Evolutionary conservation across 2,888 invertebrate genomes (phyloP).

Genomic region (Hypomecis punctinalis): DNA sequence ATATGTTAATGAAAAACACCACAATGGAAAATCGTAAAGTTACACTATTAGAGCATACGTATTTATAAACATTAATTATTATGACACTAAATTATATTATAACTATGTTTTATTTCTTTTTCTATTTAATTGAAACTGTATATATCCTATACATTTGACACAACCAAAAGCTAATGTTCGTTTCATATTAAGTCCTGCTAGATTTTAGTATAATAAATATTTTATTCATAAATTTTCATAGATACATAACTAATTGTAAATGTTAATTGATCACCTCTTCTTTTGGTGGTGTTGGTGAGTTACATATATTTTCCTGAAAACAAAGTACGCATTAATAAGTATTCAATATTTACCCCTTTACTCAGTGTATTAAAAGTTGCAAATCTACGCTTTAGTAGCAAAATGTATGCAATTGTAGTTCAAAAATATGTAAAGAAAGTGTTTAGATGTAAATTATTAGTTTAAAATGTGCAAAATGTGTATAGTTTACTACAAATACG

Average conservation of each 20-base stretch:
- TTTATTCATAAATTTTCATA: constrained; percentile 34
- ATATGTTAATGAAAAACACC: constrained; percentile 20
- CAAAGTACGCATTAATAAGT: neutral
- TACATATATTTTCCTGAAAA: constrained; percentile 81
- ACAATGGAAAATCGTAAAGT: constrained; percentile 29
- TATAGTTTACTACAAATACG: neutral
- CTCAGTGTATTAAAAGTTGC: too few species aligned
- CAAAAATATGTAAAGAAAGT: neutral
- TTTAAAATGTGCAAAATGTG: neutral
- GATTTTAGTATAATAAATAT: constrained; percentile 23
- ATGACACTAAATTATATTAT: constrained; percentile 6
- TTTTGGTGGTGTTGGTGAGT: constrained; percentile 57
- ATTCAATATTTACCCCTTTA: neutral
- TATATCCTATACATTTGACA: constrained; percentile 39
- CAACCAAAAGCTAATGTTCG: constrained; percentile 43
- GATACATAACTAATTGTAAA: constrained; percentile 41
- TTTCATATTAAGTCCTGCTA: constrained; percentile 30
- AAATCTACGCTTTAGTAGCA: too few species aligned
- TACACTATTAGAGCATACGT: constrained; percentile 17
- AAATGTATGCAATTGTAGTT: too few species aligned
- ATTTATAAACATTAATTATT: constrained; percentile 9
- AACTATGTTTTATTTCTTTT: constrained; percentile 25
- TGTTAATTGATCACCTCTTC: constrained; percentile 50
- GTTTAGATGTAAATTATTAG: neutral
- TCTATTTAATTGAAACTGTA: constrained; percentile 36